phyloP scores from a whole-genome alignment of 2,797 vertebrate genomes.

The Menidia menidia region DNA sequence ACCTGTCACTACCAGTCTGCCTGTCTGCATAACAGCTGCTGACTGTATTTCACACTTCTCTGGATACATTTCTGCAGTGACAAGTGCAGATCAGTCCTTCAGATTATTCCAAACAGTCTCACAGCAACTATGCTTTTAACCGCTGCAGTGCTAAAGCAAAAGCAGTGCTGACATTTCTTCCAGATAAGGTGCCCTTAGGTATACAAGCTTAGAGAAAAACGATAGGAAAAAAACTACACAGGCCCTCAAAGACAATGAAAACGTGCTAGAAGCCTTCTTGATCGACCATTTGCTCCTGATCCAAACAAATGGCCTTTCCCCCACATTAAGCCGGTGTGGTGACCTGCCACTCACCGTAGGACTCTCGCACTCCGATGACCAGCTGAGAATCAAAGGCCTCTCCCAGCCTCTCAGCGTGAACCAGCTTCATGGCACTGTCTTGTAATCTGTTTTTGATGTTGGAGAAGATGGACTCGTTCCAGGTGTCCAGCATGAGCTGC shows the following conservation, averaged over 20 bases:
- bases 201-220: not conserved
- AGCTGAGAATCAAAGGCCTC: constrained; percentile 98
- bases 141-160: no score
- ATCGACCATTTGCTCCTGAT: not conserved
- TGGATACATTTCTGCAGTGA: no score
- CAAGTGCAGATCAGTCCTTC: no score
- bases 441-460: constrained; percentile 98
- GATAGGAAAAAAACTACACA: no score
- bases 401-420: constrained; percentile 94
- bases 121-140: not conserved
- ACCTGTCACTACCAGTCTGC: no score
- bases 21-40: no score
- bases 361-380: constrained; percentile 96
- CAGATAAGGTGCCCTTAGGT: not conserved
- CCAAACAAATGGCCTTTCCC: not conserved
- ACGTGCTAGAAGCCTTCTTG: no score
- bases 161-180: no score
- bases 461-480: constrained; percentile 99
- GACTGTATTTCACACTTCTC: no score
- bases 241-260: no score
- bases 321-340: no score
- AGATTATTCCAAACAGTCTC: not conserved
- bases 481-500: constrained; percentile 97
- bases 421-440: constrained; percentile 98
- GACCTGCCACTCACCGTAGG: constrained; percentile 85